Conservation (phyloP, 2,888 invertebrate species). For the Hypolimnas misippus region DNA sequence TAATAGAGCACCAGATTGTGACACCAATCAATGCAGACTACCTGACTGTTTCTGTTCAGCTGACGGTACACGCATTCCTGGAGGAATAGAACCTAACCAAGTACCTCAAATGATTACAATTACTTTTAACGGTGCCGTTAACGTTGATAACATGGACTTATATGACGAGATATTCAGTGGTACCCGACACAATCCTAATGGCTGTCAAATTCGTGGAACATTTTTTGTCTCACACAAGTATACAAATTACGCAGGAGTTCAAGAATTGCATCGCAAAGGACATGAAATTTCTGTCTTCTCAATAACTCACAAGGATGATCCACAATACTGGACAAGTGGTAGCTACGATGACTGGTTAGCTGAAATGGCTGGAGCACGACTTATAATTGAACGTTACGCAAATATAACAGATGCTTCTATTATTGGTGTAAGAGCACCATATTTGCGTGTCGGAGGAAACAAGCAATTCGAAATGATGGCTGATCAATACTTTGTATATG, state of each 20-base stretch:
- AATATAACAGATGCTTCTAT: slow-evolving; percentile 96
- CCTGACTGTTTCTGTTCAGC: slow-evolving; percentile 97
- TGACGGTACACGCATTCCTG: slow-evolving; percentile 95
- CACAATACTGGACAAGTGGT: slow-evolving; percentile 94
- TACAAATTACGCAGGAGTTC: slow-evolving; percentile 94
- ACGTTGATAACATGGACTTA: slow-evolving; percentile 95
- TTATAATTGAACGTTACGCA: slow-evolving; percentile 94
- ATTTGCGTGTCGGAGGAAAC: slow-evolving; percentile 95
- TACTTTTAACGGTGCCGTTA: slow-evolving; percentile 96
- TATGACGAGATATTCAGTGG: slow-evolving; percentile 96
- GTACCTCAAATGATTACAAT: slow-evolving; percentile 97
- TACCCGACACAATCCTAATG: slow-evolving; percentile 93
- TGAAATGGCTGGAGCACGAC: slow-evolving; percentile 95
- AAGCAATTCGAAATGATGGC: slow-evolving; percentile 99
- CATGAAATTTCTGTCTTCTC: slow-evolving; percentile 97
- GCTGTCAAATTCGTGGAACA: slow-evolving; percentile 94
- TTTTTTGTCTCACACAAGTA: slow-evolving; percentile 97
- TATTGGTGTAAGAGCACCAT: slow-evolving; percentile 94
- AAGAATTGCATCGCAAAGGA: slow-evolving; percentile 94
- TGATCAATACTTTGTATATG: slow-evolving; percentile 97
- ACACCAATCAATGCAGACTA: slow-evolving; percentile 93
- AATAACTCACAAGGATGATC: slow-evolving; percentile 95
- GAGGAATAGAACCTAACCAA: slow-evolving; percentile 91
- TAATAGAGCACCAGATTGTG: slow-evolving; percentile 96
- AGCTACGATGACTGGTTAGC: slow-evolving; percentile 96